Conservation (phyloP, 2,888 invertebrate species). For the Branchellion lobata region DNA sequence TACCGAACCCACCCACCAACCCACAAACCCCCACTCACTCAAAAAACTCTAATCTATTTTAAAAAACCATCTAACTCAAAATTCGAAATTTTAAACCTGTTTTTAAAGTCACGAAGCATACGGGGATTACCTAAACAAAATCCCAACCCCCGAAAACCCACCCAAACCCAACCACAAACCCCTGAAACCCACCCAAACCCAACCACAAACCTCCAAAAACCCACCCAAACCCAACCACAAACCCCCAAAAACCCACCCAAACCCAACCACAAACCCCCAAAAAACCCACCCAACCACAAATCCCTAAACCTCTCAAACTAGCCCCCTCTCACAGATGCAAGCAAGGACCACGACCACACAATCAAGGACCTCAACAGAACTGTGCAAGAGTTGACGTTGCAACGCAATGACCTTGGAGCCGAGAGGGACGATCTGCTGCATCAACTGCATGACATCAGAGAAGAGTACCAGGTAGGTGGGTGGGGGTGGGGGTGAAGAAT, state of each 20-base stretch:
- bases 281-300: slow-evolving; percentile 76
- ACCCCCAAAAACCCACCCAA: neutral
- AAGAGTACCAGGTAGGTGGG: slow-evolving; percentile 77
- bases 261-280: slow-evolving; percentile 75
- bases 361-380: slow-evolving; percentile 87
- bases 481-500: neutral
- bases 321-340: slow-evolving; percentile 73
- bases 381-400: slow-evolving; percentile 85
- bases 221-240: neutral
- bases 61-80: no score
- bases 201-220: neutral
- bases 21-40: no score
- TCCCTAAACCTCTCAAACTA: neutral
- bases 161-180: no score
- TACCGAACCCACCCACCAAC: no score
- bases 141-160: no score
- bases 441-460: slow-evolving; percentile 95
- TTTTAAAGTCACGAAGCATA: no score
- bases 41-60: no score
- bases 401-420: slow-evolving; percentile 95
- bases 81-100: no score
- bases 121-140: no score
- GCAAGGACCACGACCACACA: slow-evolving; percentile 88
- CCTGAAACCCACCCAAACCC: no score
- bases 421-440: slow-evolving; percentile 97